Evolutionary conservation across 2,797 vertebrate species (phyloP).

Genomic region (Enteromius thamalakanensis): DNA sequence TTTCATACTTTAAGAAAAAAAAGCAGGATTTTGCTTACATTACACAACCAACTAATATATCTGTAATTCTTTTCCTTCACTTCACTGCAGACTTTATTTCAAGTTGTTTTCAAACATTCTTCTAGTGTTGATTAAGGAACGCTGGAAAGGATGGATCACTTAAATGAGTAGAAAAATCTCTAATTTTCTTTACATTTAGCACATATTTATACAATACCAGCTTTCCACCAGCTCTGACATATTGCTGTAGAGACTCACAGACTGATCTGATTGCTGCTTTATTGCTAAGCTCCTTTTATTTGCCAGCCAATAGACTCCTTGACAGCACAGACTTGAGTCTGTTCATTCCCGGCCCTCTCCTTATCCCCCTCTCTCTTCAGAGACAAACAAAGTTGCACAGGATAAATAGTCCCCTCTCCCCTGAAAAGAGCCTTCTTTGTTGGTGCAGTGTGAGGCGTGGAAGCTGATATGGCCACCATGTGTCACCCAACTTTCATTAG

Average conservation of each 20-base stretch:
- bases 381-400: conserved; percentile 68
- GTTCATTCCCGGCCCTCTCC: conserved; percentile 39
- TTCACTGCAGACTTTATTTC: neutral
- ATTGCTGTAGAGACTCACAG: conserved; percentile 15
- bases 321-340: conserved; percentile 48
- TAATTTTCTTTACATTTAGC: neutral
- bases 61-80: neutral
- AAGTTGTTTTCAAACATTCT: neutral
- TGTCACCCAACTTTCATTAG: conserved; percentile 42
- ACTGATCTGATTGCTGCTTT: conserved; percentile 35
- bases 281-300: conserved; percentile 49
- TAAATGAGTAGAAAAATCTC: neutral
- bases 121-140: neutral
- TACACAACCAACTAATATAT: neutral
- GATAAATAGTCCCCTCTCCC: conserved; percentile 68
- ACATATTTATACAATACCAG: neutral
- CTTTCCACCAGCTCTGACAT: conserved; percentile 37
- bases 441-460: conserved; percentile 36
- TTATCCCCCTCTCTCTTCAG: conserved; percentile 32
- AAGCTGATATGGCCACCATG: conserved; percentile 52
- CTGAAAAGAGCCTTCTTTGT: conserved; percentile 60
- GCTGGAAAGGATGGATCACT: neutral
- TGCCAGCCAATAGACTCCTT: conserved; percentile 43
- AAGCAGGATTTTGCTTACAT: neutral
- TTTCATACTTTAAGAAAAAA: neutral